A percentile compares a stretch with the other conserved stretches of the same genome.
These are phyloP conservation scores for Rynchops niger DNA, from an alignment of 2,113 vertebrate genomes.

Conservation along the genomic window DNA sequence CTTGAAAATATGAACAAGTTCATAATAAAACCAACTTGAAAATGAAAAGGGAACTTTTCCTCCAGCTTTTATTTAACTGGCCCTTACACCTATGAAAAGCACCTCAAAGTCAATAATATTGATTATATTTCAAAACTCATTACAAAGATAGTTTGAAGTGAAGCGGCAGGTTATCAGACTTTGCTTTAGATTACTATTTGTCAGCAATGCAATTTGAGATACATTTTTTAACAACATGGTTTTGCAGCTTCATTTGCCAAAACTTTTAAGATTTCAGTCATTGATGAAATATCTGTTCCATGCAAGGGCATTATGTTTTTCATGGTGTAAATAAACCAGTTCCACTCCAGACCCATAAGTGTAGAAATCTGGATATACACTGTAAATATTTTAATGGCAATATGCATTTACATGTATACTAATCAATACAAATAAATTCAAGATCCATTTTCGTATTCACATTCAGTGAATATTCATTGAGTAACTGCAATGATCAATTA, in stretches of 20 bases:
- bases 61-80: conserved; percentile 7
- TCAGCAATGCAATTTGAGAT: conserved; percentile 1
- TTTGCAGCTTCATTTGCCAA: conserved; percentile 32
- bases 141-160: background rate
- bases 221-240: background rate
- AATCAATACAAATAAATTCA: background rate
- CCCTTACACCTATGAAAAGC: background rate
- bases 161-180: conserved; percentile 18
- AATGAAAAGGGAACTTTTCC: background rate
- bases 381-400: background rate
- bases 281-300: background rate
- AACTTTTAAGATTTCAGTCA: background rate
- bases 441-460: background rate
- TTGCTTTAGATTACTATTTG: conserved; percentile 34
- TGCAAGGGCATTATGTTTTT: background rate
- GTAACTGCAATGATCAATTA: background rate
- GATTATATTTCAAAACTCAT: conserved; percentile 41
- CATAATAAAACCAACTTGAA: background rate
- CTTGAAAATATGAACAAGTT: background rate
- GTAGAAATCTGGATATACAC: background rate
- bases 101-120: background rate
- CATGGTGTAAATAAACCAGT: background rate
- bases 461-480: background rate
- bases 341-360: background rate
- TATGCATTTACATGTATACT: background rate